Evolutionary conservation across 1,140 invertebrate species (phyloP), one percentile per base, ranked within the genome.

Genomic region (Drosophila fuyamai): DNA sequence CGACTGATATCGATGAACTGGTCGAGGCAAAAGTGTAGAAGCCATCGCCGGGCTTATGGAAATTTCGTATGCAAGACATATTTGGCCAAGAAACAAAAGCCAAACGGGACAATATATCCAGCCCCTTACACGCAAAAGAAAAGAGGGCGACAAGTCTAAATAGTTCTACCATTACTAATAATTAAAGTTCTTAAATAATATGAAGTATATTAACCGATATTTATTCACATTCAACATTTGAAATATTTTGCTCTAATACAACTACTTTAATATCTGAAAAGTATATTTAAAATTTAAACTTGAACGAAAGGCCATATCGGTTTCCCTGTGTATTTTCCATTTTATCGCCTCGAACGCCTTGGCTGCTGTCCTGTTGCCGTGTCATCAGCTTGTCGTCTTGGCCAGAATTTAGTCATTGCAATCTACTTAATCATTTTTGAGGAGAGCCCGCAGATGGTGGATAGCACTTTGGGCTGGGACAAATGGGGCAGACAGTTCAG

Each of bases 351-450:
- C 32, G 44, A 76, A 58, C 32, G 40, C 51, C n/a, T 46, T 43
- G 18, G 18, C 36, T 38, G 29, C 36, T 38, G 29, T 61, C n/a
- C 50, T 53, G 32, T 16, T 27, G 56, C 38, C 68, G 53, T 77
- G 81, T 84, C 81, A 85, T 68, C 81, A 67, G 72, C 63, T 41
- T 79, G 77, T 66, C 65, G 76, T 86, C 78, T 81, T 81, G 79
- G 41, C 72, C 79, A 76, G 78, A 86, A 86, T 88, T 68, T 79
- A 86, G 83, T 88, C 83, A 88, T 88, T 86, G 83, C 83, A 86
- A 86, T 86, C 83, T 86, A 86, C 83, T 86, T 86, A 86, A 86
- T 86, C 83, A 86, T 86, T 86, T 85, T 70, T 73, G 79, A 48
- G 62, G 35, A 66, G 41, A 4, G 46, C 29, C 12, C 27, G 7